A percentile compares a stretch with the other conserved stretches of the same genome.
Conservation (phyloP, 2,797 vertebrate species). For the Periparus ater region DNA sequence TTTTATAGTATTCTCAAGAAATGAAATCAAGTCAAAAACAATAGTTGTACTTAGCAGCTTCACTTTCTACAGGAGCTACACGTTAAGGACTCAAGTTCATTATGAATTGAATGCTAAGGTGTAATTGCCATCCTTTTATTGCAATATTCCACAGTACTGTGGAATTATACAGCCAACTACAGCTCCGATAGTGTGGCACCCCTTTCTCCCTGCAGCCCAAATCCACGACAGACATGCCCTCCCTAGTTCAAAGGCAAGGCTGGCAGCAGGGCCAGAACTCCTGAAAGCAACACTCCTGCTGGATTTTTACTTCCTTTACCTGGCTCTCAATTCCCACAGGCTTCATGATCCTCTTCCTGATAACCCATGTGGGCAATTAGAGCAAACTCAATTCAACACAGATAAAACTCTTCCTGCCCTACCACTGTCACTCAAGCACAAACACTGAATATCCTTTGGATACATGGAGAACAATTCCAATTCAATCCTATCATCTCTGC, state of each 20-base stretch:
- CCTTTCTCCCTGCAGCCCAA: not conserved
- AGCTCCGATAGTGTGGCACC: not conserved
- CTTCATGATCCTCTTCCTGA: rapidly evolving
- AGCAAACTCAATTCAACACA: not conserved
- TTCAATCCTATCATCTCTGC: not conserved
- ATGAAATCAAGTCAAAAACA: not conserved
- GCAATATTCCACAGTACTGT: not conserved
- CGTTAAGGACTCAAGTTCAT: not conserved
- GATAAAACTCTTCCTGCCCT: not conserved
- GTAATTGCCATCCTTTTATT: not conserved
- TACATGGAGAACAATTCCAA: not conserved
- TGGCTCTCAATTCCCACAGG: not conserved
- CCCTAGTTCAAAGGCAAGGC: not conserved
- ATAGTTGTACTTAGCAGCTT: not conserved
- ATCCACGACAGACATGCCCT: not conserved
- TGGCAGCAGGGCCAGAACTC: not conserved
- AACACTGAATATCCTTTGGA: not conserved
- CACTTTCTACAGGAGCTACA: not conserved
- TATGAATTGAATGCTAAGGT: not conserved
- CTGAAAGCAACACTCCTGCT: not conserved
- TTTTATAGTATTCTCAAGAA: not conserved
- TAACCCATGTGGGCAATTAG: not conserved
- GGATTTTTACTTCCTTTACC: not conserved
- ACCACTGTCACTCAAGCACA: not conserved
- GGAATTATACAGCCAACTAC: not conserved